phyloP scores from a whole-genome alignment of 2,888 invertebrate genomes.

The Drosophila maculinotata region DNA sequence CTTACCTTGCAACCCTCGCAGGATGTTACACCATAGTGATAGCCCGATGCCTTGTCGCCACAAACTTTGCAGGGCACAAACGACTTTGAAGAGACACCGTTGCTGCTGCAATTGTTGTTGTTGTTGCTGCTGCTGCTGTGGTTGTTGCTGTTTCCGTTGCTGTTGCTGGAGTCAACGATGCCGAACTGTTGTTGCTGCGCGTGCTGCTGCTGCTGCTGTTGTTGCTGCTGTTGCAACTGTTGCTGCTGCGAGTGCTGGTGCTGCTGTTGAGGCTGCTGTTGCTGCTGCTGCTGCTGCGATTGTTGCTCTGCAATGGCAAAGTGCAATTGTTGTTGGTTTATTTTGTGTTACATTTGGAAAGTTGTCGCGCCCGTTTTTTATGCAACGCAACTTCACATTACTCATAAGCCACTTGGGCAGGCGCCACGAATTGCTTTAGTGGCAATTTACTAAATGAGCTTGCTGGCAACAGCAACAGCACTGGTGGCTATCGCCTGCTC shows the following conservation, averaged over 20 bases:
- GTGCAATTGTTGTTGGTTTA: slow-evolving; percentile 51
- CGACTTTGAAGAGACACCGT: slow-evolving; percentile 92
- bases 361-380: slow-evolving; percentile 52
- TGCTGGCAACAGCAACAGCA: slow-evolving; percentile 23
- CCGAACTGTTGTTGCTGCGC: slow-evolving; percentile 57
- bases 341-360: slow-evolving; percentile 51
- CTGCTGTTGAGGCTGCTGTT: slow-evolving; percentile 64
- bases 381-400: slow-evolving; percentile 52
- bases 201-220: slow-evolving; percentile 88
- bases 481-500: slow-evolving; percentile 53
- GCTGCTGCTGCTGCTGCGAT: slow-evolving; percentile 70
- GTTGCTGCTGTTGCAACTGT: slow-evolving; percentile 53
- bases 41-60: slow-evolving; percentile 95
- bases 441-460: slow-evolving; percentile 67
- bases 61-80: slow-evolving; percentile 98
- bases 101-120: slow-evolving; percentile 87
- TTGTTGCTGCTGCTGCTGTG: slow-evolving; percentile 83
- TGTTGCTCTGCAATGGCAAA: slow-evolving; percentile 74
- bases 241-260: slow-evolving; percentile 87
- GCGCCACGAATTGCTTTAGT: slow-evolving; percentile 19
- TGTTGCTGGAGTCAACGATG: slow-evolving; percentile 56
- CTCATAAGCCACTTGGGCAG: slow-evolving; percentile 56
- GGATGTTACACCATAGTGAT: slow-evolving; percentile 99
- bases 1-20: slow-evolving; percentile 99
- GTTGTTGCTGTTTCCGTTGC: slow-evolving; percentile 86